Conservation (phyloP, 2,888 invertebrate genomes). For the Gymnoscelis rufifasciata region DNA sequence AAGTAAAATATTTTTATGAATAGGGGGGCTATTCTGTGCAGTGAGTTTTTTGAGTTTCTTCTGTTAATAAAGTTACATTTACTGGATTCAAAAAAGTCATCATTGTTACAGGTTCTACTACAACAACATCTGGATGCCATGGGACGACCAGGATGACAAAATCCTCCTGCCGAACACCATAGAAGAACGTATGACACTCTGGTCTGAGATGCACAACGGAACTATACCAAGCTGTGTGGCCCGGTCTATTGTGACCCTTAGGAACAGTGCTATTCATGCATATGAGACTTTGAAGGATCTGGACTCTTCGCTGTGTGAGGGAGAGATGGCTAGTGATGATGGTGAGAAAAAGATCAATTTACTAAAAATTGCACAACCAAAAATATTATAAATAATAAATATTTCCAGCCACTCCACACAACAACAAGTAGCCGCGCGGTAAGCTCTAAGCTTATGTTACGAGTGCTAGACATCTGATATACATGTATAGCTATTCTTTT, state of each 20-base stretch:
- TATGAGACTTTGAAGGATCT: conserved; percentile 58
- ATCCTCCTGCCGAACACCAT: conserved; percentile 67
- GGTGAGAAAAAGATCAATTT: conserved; percentile 38
- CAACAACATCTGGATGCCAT: conserved; percentile 83
- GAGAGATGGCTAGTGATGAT: conserved; percentile 62
- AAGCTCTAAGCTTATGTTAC: too few species aligned
- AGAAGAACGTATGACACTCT: conserved; percentile 68
- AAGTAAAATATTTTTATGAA: too few species aligned
- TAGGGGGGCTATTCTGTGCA: too few species aligned
- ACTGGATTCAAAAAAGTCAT: background rate
- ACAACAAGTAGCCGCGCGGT: too few species aligned
- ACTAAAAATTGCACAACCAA: too few species aligned
- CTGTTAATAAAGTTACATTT: too few species aligned
- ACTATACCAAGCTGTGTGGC: conserved; percentile 58
- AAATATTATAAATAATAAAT: too few species aligned
- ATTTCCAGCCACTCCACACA: too few species aligned
- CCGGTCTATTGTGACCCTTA: conserved; percentile 50
- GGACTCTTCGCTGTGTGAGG: conserved; percentile 65
- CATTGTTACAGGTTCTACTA: conserved; percentile 79
- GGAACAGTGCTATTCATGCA: conserved; percentile 65
- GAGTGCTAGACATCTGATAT: too few species aligned
- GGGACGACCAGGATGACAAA: conserved; percentile 83
- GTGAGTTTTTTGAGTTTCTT: too few species aligned
- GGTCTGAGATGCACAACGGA: conserved; percentile 65
- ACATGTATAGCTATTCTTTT: too few species aligned